Base-by-base conservation (phyloP, 2,797 vertebrate species). In the Gymnoscopelus microlampas region DNA sequence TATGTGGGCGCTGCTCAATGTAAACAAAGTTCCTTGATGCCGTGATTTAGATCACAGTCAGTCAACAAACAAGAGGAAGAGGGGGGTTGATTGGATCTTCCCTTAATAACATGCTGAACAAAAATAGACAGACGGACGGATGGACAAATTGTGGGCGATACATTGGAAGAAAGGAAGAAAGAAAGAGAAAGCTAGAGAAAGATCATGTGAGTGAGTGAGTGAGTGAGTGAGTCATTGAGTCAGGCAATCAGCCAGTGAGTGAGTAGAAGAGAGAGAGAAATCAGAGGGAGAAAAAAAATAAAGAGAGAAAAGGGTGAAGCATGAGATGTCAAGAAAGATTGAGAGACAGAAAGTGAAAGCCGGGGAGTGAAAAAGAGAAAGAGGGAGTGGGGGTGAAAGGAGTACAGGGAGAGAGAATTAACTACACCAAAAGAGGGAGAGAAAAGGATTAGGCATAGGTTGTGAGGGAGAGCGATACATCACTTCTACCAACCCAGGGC, bases 21-120 rank as follows among this genome's bases (percentile, higher is more conserved):
- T 87, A 80, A 86, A 87, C 78, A 87, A 65, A 66, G 78, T 70
- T 77, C 60, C 56, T 65, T 79, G 75, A 87, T 68, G 67, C 74
- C 76, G 62, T 4, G 53, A 79, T 74, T 29, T 81, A 85, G 71
- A 79, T 66, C 15, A 8, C 53, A 65, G 76, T 77, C 78, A 86
- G 78, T 80, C 72, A 81, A 71, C 39, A 44, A 44, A 44, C 39
- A 14, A 53, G 24, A 23, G 14, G 51, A 55, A 69, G 39, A 44
- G 39, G 7, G 9, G 39, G 9, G 39, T 9, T 44, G 9, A 44
- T 10, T 44, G 39, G 39, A 8, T 44, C 39, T 44, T 44, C 39
- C 39, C 39, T 44, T 44, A 8, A 44, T 44, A 10, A 44, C 39
- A 10, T 9, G 7, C 39, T 44, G 39, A 8, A 44, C 39, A 9